Evolutionary conservation across 2,113 vertebrate genomes (phyloP), one percentile per base, ranked within the genome.

Genomic region (Setophaga kirtlandii): DNA sequence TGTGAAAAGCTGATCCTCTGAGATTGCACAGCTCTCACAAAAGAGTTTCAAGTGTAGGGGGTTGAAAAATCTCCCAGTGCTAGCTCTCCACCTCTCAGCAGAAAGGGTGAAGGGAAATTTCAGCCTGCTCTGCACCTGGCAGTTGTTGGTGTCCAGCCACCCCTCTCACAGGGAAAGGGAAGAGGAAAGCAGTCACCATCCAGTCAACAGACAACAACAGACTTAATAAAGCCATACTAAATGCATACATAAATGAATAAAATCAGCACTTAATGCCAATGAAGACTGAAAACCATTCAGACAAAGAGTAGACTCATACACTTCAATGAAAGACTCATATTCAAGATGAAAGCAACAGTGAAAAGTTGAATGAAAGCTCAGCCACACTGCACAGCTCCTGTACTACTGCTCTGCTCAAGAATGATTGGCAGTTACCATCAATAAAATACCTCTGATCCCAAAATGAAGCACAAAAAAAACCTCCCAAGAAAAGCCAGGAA

Each of bases 351-450:
- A 86, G 55, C 16, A 60, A 35, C 11, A 11, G 6, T n/a, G 27
- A 55, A 35, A 83, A 62, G 12, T 23, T 30, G 30, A 11, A 14
- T n/a, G 56, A 55, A 78, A 81, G 21, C 25, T 65, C 39, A 30
- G 10, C 0, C 0, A 28, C 15, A 4, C 20, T 28, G 21, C 46
- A 58, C 31, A 46, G 28, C 47, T 67, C 31, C 60, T 13, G 2
- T 7, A 4, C 21, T 23, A 7, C 37, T 55, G 25, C 31, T 87
- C 59, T 25, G 20, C 55, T 49, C 70, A 69, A 25, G 58, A 83
- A 41, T 0, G 1, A 44, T 0, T 4, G 27, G 23, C 35, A 73
- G 8, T 1, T 16, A 35, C 14, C 39, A 25, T 7, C 52, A 60
- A 15, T 8, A 28, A 82, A 92, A 59, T 2, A 12, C 12, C 25